Evolutionary conservation across 2,113 vertebrate species (phyloP).

Genomic region (Cryptotis parvus): DNA sequence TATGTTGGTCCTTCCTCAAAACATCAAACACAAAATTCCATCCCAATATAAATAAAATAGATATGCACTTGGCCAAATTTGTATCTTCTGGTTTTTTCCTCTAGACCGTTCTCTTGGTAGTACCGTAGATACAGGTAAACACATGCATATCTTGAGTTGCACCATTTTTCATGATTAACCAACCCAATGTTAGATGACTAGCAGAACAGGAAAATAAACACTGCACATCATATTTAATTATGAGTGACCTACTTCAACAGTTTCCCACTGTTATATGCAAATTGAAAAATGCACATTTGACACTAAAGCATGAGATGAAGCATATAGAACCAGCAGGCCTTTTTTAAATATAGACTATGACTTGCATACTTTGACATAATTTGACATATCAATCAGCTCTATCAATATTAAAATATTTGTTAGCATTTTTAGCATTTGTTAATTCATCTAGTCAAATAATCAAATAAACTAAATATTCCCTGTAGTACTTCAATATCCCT

Average conservation of each 20-base stretch:
- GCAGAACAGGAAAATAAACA: conserved; percentile 72
- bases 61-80: neutral
- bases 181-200: conserved; percentile 54
- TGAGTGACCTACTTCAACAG: conserved; percentile 66
- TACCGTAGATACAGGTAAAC: neutral
- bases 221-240: conserved; percentile 67
- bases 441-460: conserved; percentile 63
- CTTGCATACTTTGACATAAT: conserved; percentile 63
- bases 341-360: conserved; percentile 64
- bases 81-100: conserved; percentile 1
- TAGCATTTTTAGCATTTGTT: conserved; percentile 62
- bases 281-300: conserved; percentile 64
- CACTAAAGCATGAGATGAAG: conserved; percentile 56
- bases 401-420: conserved; percentile 45
- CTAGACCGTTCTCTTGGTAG: neutral
- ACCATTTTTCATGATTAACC: conserved; percentile 52
- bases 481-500: conserved; percentile 17
- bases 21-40: neutral
- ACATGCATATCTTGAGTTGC: conserved; percentile 35
- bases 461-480: conserved; percentile 40
- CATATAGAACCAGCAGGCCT: conserved; percentile 3
- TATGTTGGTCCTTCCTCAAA: neutral
- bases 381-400: conserved; percentile 58
- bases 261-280: conserved; percentile 61
- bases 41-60: neutral